Percentiles rank a stretch among this genome's conserved stretches.
Evolutionary conservation across 1,140 invertebrate species (phyloP).

Genomic region (Drosophila truncata): DNA sequence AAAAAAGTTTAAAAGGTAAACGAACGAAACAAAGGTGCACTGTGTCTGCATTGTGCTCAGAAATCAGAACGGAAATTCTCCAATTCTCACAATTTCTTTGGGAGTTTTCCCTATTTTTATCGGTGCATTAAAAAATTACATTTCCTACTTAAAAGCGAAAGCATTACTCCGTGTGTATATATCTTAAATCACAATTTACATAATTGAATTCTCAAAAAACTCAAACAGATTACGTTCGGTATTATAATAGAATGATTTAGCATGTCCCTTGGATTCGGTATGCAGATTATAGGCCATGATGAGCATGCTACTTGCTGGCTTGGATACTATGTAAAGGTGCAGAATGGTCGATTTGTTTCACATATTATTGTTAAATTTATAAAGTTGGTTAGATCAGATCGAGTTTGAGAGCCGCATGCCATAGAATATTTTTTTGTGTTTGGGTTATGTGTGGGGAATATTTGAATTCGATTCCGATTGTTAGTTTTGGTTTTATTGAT

Average conservation of each 20-base stretch:
- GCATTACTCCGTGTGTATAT: slow-evolving; percentile 18
- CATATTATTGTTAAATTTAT: slow-evolving; percentile 9
- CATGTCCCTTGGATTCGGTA: slow-evolving; percentile 21
- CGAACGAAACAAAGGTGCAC: slow-evolving; percentile 29
- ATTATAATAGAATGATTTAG: slow-evolving; percentile 23
- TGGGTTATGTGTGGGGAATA: slow-evolving; percentile 15
- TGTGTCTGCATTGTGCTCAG: slow-evolving; percentile 10
- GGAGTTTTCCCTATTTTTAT: slow-evolving; percentile 16
- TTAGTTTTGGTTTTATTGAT: slow-evolving; percentile 32
- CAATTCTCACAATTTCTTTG: slow-evolving; percentile 5
- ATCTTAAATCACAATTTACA: slow-evolving; percentile 26
- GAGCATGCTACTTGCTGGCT: slow-evolving; percentile 73
- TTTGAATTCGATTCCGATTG: slow-evolving; percentile 44
- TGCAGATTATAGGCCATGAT: slow-evolving; percentile 37
- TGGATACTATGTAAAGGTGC: slow-evolving; percentile 55
- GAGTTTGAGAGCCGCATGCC: slow-evolving; percentile 42
- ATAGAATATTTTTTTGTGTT: slow-evolving; percentile 11
- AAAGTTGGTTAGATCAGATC: slow-evolving; percentile 16
- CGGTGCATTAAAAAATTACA: slow-evolving; percentile 47
- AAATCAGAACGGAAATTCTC: slow-evolving; percentile 22
- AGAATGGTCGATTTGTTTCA: slow-evolving; percentile 9
- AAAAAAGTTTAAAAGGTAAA: slow-evolving; percentile 43
- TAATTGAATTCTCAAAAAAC: slow-evolving; percentile 14
- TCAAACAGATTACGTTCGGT: slow-evolving; percentile 18
- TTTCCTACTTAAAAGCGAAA: slow-evolving; percentile 62